A percentile compares a stretch with the other conserved stretches of the same genome.
Evolutionary conservation across 2,888 invertebrate species (phyloP).

Genomic region (Lumbricus terrestris): DNA sequence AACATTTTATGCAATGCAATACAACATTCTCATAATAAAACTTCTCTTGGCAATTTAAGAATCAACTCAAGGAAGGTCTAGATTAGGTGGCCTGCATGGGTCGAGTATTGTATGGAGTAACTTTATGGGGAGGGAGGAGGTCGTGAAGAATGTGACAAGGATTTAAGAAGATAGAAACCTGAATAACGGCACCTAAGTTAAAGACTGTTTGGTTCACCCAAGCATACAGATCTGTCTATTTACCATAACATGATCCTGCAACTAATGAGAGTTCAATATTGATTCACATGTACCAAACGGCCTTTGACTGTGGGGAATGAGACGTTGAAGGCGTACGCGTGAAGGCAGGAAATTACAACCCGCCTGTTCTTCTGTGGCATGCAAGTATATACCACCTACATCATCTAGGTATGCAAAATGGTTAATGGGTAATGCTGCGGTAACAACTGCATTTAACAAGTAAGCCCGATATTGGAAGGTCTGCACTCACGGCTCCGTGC

Average conservation of each 20-base stretch:
- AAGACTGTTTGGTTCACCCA: too few relatives aligned
- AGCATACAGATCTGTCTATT: not conserved
- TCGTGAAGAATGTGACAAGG: too few relatives aligned
- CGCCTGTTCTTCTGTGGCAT: not conserved
- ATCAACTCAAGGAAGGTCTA: too few relatives aligned
- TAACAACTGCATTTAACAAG: not conserved
- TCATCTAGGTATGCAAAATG: not conserved
- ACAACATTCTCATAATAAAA: too few relatives aligned
- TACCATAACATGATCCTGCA: not conserved
- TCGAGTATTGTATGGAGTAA: too few relatives aligned
- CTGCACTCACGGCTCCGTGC: not conserved
- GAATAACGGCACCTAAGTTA: too few relatives aligned
- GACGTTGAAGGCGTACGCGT: not conserved
- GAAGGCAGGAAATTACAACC: not conserved
- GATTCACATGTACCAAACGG: not conserved
- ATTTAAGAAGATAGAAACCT: too few relatives aligned
- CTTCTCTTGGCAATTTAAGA: too few relatives aligned
- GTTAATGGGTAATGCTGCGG: not conserved
- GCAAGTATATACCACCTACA: conserved; percentile 3
- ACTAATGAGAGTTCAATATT: conserved; percentile 3
- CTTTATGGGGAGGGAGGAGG: too few relatives aligned
- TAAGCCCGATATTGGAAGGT: not conserved
- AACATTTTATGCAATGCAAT: too few relatives aligned
- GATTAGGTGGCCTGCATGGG: too few relatives aligned
- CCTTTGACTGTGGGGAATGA: not conserved